phyloP scores from a whole-genome alignment of 2,888 invertebrate species.

The Prosopocoilus inquinatus region DNA sequence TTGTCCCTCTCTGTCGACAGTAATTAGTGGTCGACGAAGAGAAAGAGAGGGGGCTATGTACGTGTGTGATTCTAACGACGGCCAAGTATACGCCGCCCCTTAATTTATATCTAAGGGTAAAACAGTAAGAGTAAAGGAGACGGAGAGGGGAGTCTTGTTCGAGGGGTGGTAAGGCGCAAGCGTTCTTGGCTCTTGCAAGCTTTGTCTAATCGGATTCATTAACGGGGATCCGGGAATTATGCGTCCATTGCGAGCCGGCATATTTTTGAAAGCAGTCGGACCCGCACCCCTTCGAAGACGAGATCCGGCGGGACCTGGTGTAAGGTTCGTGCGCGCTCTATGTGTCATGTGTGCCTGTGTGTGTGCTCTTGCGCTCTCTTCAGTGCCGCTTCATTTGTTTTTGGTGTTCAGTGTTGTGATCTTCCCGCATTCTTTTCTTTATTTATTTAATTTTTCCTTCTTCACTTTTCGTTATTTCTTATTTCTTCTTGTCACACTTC shows the following conservation, averaged over 20 bases:
- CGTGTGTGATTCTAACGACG: conserved; percentile 49
- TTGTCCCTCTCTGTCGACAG: conserved; percentile 42
- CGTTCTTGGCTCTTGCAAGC: conserved; percentile 51
- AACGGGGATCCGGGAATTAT: conserved; percentile 58
- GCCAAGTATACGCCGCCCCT: conserved; percentile 53
- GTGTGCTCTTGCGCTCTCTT: conserved; percentile 26
- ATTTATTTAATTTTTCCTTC: background rate
- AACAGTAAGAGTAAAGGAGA: conserved; percentile 47
- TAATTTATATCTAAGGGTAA: conserved; percentile 54
- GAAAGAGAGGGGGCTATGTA: conserved; percentile 45
- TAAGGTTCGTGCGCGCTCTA: conserved; percentile 32
- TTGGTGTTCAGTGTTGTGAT: conserved; percentile 27
- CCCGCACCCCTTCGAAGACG: conserved; percentile 47
- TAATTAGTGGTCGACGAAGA: conserved; percentile 51
- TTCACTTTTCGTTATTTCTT: background rate
- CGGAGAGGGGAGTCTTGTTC: conserved; percentile 34
- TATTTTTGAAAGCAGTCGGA: conserved; percentile 55
- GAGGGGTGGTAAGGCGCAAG: conserved; percentile 46
- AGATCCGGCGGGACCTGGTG: conserved; percentile 33
- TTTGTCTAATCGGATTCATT: conserved; percentile 61
- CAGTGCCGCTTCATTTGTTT: conserved; percentile 26
- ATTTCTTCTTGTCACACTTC: background rate
- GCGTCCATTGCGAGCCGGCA: conserved; percentile 56
- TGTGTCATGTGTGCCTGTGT: conserved; percentile 20
- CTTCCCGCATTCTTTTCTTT: conserved; percentile 17